Percentiles rank a stretch among this genome's conserved stretches.
Evolutionary conservation across 2,797 vertebrate genomes (phyloP).

Genomic region (Glossophaga mutica): DNA sequence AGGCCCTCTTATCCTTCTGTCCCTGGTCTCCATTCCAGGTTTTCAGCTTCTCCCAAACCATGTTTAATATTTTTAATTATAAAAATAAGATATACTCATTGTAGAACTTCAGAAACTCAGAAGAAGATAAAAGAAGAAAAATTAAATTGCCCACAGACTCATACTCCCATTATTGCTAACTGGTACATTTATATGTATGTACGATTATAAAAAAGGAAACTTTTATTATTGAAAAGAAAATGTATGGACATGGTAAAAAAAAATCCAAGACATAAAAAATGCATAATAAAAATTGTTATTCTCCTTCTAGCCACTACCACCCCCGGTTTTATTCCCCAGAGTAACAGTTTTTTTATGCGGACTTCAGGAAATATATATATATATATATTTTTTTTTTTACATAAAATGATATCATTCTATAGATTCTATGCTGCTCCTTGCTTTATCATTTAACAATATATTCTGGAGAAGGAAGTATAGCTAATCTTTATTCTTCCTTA

Average conservation of each 20-base stretch:
- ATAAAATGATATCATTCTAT: slow-evolving; percentile 24
- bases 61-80: slow-evolving; percentile 2
- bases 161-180: background rate
- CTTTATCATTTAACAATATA: slow-evolving; percentile 39
- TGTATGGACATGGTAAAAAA: background rate
- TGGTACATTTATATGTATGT: background rate
- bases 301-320: background rate
- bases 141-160: background rate
- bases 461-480: background rate
- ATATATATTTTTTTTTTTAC: background rate
- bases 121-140: slow-evolving; percentile 10
- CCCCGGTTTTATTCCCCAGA: slow-evolving; percentile 35
- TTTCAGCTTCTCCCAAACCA: background rate
- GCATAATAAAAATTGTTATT: slow-evolving; percentile 30
- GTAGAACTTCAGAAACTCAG: background rate
- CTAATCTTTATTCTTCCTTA: slow-evolving; percentile 54
- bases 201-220: background rate
- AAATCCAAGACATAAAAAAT: slow-evolving; percentile 35
- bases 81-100: background rate
- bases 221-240: slow-evolving; percentile 38
- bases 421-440: slow-evolving; percentile 11
- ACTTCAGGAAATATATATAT: background rate
- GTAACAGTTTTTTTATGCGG: background rate
- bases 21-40: background rate
- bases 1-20: background rate